phyloP scores from a whole-genome alignment of 2,113 vertebrate species.

The Paramisgurnus dabryanus region DNA sequence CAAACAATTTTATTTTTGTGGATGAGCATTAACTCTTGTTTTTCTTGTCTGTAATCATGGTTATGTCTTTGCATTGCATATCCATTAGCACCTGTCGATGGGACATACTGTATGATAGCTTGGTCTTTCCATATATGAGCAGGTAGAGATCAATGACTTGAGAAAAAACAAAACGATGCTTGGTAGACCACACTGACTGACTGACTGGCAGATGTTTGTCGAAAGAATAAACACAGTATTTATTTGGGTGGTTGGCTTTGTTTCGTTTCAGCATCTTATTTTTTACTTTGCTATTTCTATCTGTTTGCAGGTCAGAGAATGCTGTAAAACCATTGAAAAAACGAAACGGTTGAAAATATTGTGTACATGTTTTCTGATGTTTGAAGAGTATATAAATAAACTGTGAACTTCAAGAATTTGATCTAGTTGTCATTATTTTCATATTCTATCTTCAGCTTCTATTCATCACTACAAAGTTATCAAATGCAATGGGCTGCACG shows the following conservation, averaged over 20 bases:
- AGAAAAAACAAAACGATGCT: slow-evolving; percentile 50
- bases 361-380: slow-evolving; percentile 79
- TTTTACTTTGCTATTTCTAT: slow-evolving; percentile 79
- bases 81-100: slow-evolving; percentile 38
- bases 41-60: slow-evolving; percentile 42
- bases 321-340: slow-evolving; percentile 68
- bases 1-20: slow-evolving; percentile 42
- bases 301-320: slow-evolving; percentile 99
- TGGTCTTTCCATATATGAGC: slow-evolving; percentile 36
- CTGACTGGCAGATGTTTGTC: slow-evolving; percentile 74
- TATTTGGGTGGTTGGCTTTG: slow-evolving; percentile 83
- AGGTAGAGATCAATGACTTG: slow-evolving; percentile 41
- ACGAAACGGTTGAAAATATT: slow-evolving; percentile 63
- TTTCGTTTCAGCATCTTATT: slow-evolving; percentile 66
- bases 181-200: slow-evolving; percentile 79
- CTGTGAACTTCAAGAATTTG: slow-evolving; percentile 70
- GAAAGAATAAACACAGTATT: slow-evolving; percentile 81
- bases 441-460: slow-evolving; percentile 44
- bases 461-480: slow-evolving; percentile 1
- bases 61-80: slow-evolving; percentile 48
- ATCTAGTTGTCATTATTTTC: slow-evolving; percentile 70
- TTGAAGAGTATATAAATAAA: slow-evolving; percentile 80
- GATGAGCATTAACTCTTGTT: slow-evolving; percentile 29
- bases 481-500: not conserved
- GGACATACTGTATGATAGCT: slow-evolving; percentile 43